Base-by-base conservation (phyloP, 2,888 invertebrate genomes). In the Athetis lepigone region DNA sequence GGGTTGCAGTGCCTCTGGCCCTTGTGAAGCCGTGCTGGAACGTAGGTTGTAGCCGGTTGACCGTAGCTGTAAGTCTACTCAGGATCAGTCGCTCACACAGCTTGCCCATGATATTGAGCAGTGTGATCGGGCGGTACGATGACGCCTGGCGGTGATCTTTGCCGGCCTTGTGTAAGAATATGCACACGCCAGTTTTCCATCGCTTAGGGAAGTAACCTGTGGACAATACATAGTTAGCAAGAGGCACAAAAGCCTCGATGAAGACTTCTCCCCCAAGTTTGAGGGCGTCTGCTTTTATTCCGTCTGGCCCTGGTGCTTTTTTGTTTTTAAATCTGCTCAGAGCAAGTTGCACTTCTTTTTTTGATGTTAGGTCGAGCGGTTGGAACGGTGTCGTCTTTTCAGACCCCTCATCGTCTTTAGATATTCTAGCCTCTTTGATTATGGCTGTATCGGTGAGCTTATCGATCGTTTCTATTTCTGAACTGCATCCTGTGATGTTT, bases 21-120 rank as follows among this genome's bases (percentile, higher is more conserved):
- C 7, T 51, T 47, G 59, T 54, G 47, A 61, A 61, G 19, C 47
- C 60, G 25, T 47, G 60, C 19, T 61, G 60, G 47, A 60, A 60
- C 47, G 52, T 40, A 36, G 47, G 40, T 49, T 61, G 60, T 4
- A 55, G 25, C 33, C 46, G 18, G 40, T 40, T 47, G 40, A 47
- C 29, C 16, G 49, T 39, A 37, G 47, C 37, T 4, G 25, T 25
- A 25, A 25, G 25, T 25, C 25, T 29, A 40, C 37, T 19, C 49
- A 27, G 18, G 19, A 29, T n/a, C 37, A 27, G 16, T 57, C 29
- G 33, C 57, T 27, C 43, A 25, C 25, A 25, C 6, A 25, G 25
- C 25, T n/a, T n/a, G n/a, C n/a, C n/a, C n/a, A 40, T 47, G 40
- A 57, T 49, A 16, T 57, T 57, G 1, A 57, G 49, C 16, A 57